A percentile compares a stretch with the other conserved stretches of the same genome.
These are phyloP conservation scores for Nipponia nippon DNA, from an alignment of 2,113 vertebrate genomes.

Conservation along the genomic window DNA sequence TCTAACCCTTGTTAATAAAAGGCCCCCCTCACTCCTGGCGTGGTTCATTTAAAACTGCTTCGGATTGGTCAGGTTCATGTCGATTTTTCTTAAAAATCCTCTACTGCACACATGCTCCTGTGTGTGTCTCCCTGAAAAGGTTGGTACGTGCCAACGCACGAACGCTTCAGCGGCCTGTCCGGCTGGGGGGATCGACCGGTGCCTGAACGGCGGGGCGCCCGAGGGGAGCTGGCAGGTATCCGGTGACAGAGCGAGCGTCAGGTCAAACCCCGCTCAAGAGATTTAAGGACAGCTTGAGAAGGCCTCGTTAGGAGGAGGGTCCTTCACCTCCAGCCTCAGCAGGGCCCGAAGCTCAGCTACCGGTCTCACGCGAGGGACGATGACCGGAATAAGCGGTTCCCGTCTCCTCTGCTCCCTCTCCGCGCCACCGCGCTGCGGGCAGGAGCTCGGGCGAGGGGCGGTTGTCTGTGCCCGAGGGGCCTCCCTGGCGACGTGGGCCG, in stretches of 20 bases:
- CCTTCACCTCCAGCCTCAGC: accelerated
- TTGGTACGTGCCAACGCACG: accelerated
- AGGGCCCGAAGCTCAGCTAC: accelerated
- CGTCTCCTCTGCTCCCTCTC: accelerated
- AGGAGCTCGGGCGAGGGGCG: accelerated
- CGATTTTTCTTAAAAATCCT: neutral
- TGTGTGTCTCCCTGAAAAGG: neutral
- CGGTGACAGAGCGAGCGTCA: accelerated
- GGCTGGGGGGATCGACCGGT: accelerated
- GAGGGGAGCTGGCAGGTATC: accelerated
- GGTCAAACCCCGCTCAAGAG: accelerated
- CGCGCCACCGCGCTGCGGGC: accelerated
- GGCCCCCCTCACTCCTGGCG: neutral
- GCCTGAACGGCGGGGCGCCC: too few species aligned
- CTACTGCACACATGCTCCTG: accelerated
- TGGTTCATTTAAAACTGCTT: neutral
- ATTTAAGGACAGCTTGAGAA: neutral
- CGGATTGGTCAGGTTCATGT: accelerated
- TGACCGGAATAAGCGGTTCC: accelerated
- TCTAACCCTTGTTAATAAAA: neutral
- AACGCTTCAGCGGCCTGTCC: neutral
- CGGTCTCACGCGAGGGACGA: accelerated
- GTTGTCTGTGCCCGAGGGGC: too few species aligned
- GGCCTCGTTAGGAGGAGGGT: accelerated
- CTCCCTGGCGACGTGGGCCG: accelerated